Base-by-base conservation (phyloP, 2,888 invertebrate species). In the Caenorhabditis zanzibari region DNA sequence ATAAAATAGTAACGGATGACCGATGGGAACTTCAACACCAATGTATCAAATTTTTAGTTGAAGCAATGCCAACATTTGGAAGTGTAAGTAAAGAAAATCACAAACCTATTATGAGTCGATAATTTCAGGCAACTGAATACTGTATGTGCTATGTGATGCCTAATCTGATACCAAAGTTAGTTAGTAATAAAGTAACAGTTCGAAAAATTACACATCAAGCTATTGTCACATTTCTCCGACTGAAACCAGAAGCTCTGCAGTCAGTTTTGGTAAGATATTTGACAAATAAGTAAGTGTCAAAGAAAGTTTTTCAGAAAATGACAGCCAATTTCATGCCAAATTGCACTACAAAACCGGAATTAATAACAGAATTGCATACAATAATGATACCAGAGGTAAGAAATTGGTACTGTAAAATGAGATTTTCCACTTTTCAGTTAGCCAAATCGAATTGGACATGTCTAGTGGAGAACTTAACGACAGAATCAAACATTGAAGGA, bases 21-120 rank as follows among this genome's bases (percentile, higher is more conserved):
- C 91, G 93, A 80, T 93, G 93, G 93, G 93, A 93, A 87, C 93
- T 93, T 16, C 90, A 93, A 69, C 91, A 93, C 81, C 93, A 93
- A 88, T 93, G 93, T 80, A 92, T 93, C 26, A 92, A 93, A 81
- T 87, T 90, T 64, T 61, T 90, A 2, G 82, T 85, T 0, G 89
- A 90, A 63, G 86, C 89, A 10, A 88, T 89, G 88, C 84, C 90
- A 91, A 74, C 91, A 91, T 85, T 91, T 90, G 87, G 93, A 92
- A 88, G 88, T 92, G 77, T 92, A 92, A 66, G 92, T 56, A 7
- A 10, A 35, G 7, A 7, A 16, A 6, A 16, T 16, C 6, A 10
- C n/a, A n/a, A n/a, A n/a, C n/a, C n/a, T n/a, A 24, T 9, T 2
- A 22, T 41, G 14, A 54, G 7, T 44, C 56, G 16, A 1, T 3